Percentiles rank a stretch among this genome's conserved stretches.
phyloP scores from a whole-genome alignment of 2,888 invertebrate species.

The Drosophila mettleri region DNA sequence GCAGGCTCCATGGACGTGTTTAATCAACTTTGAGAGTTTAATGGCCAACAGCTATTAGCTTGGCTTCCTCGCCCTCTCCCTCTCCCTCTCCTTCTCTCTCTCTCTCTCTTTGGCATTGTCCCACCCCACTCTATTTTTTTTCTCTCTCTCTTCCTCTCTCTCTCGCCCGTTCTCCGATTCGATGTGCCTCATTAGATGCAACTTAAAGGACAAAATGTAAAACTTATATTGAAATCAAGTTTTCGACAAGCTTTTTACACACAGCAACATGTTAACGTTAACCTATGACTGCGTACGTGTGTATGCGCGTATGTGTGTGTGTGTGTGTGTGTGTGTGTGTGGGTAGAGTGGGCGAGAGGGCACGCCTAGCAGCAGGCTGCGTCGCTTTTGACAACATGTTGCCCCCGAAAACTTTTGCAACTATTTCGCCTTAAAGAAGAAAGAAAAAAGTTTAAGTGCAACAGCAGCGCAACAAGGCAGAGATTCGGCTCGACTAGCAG shows the following conservation, averaged over 20 bases:
- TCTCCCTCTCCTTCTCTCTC: not conserved
- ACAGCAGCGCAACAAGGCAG: not conserved
- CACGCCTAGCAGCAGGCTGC: slow-evolving; percentile 50
- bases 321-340: not conserved
- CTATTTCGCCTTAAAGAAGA: slow-evolving; percentile 50
- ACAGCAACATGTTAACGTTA: slow-evolving; percentile 31
- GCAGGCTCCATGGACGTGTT: slow-evolving; percentile 36
- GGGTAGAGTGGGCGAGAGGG: slow-evolving; percentile 6
- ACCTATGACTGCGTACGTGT: slow-evolving; percentile 8
- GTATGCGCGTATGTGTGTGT: slow-evolving; percentile 4
- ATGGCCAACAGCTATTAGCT: slow-evolving; percentile 48
- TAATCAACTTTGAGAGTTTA: slow-evolving; percentile 61
- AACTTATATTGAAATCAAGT: slow-evolving; percentile 71
- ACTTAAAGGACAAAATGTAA: slow-evolving; percentile 63
- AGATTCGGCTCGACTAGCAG: not conserved
- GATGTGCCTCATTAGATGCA: slow-evolving; percentile 55
- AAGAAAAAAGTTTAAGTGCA: slow-evolving; percentile 38
- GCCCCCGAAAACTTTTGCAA: slow-evolving; percentile 51
- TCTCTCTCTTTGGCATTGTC: no score
- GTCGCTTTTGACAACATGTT: slow-evolving; percentile 56
- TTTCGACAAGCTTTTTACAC: slow-evolving; percentile 56
- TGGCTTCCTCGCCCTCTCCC: not conserved
- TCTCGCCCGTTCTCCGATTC: not conserved
- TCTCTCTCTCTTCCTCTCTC: no score
- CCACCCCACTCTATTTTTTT: not conserved